Conservation (phyloP, 2,888 invertebrate species). For the Drosophila fungiperda region DNA sequence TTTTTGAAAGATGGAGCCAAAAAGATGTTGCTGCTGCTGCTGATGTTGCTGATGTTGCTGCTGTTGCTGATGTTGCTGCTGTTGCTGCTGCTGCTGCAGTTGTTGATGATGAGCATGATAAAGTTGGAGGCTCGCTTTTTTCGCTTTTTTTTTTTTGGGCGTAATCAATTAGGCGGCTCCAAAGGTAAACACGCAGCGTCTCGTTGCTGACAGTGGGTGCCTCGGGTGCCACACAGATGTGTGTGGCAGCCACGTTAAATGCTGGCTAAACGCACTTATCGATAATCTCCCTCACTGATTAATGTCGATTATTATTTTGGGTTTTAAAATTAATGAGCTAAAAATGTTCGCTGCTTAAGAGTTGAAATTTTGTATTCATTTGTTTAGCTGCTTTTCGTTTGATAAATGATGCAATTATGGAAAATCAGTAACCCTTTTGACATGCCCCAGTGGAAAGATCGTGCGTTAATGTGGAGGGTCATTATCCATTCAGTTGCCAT, state of each 20-base stretch:
- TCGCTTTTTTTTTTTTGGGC: conserved; percentile 44
- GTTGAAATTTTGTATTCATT: conserved; percentile 57
- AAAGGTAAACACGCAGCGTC: conserved; percentile 68
- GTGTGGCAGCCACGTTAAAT: conserved; percentile 11
- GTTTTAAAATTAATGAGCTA: conserved; percentile 53
- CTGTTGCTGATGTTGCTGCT: background rate
- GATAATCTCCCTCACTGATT: conserved; percentile 73
- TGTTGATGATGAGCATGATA: conserved; percentile 31
- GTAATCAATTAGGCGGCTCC: conserved; percentile 73
- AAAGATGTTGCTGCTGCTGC: background rate
- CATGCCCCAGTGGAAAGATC: conserved; percentile 13
- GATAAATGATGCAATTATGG: conserved; percentile 67
- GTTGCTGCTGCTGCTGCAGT: conserved; percentile 6
- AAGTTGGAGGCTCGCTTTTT: conserved; percentile 30
- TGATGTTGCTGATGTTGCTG: conserved; percentile 5
- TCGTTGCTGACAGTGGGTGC: conserved; percentile 43
- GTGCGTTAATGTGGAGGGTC: conserved; percentile 28
- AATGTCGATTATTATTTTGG: conserved; percentile 71
- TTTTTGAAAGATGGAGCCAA: conserved; percentile 19
- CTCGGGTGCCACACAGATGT: conserved; percentile 1
- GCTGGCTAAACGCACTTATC: conserved; percentile 66
- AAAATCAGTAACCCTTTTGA: conserved; percentile 33
- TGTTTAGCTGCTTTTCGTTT: conserved; percentile 44
- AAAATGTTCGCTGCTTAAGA: conserved; percentile 20
- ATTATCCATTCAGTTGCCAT: conserved; percentile 10